phyloP scores from a whole-genome alignment of 2,797 vertebrate species.

The Leucoraja ocellata region DNA sequence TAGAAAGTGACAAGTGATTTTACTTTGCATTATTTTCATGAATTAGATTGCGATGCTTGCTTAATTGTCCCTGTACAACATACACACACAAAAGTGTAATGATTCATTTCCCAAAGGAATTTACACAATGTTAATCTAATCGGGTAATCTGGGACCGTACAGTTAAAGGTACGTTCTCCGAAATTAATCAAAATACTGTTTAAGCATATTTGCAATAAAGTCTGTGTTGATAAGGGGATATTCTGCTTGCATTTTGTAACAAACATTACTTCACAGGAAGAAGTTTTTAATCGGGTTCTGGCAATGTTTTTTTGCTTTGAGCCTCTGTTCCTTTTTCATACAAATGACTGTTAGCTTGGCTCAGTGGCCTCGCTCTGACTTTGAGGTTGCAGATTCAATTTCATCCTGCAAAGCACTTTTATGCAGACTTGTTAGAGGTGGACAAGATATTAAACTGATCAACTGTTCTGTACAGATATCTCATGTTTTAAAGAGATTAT shows the following conservation, averaged over 20 bases:
- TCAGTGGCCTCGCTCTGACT: not conserved
- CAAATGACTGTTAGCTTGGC: not conserved
- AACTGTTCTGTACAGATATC: not conserved
- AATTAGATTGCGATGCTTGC: no score
- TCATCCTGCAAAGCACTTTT: not conserved
- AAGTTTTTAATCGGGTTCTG: not conserved
- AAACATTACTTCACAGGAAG: not conserved
- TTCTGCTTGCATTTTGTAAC: not conserved
- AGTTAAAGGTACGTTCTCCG: not conserved
- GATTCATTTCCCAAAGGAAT: not conserved
- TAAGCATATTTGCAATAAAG: not conserved
- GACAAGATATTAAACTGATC: not conserved
- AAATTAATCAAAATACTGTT: not conserved
- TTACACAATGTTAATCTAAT: slow-evolving; percentile 17
- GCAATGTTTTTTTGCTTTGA: not conserved
- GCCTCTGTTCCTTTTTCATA: not conserved
- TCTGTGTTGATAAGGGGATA: not conserved
- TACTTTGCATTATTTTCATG: no score
- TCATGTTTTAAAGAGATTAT: not conserved
- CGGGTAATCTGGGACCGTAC: not conserved
- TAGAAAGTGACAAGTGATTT: no score
- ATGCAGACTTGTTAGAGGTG: not conserved
- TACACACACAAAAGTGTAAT: not conserved
- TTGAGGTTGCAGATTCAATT: not conserved
- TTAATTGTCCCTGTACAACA: no score